Evolutionary conservation across 2,888 invertebrate genomes (phyloP).

Genomic region (Eledona agricola): DNA sequence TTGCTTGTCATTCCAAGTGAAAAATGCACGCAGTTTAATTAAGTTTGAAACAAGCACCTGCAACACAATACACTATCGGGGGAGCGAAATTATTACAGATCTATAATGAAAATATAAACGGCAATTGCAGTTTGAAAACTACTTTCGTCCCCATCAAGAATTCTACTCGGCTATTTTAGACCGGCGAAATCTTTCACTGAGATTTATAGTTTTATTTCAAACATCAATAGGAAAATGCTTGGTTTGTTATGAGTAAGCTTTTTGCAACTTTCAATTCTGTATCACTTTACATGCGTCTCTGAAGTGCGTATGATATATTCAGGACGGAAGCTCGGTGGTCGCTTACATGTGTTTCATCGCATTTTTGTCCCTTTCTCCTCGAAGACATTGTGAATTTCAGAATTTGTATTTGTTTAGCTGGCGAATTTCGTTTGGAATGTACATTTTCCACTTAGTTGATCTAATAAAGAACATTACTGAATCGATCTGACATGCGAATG

Average conservation of each 20-base stretch:
- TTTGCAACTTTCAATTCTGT: slow-evolving; percentile 35
- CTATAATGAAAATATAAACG: slow-evolving; percentile 39
- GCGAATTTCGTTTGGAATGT: slow-evolving; percentile 42
- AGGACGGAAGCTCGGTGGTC: slow-evolving; percentile 21
- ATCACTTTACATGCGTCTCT: slow-evolving; percentile 34
- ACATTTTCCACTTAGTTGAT: slow-evolving; percentile 41
- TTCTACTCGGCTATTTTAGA: slow-evolving; percentile 55
- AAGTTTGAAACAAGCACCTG: slow-evolving; percentile 40
- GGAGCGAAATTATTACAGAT: slow-evolving; percentile 34
- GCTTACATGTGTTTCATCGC: slow-evolving; percentile 27
- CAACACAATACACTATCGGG: slow-evolving; percentile 38
- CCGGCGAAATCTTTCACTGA: slow-evolving; percentile 50
- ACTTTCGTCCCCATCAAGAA: slow-evolving; percentile 53
- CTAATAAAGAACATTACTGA: slow-evolving; percentile 46
- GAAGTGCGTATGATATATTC: slow-evolving; percentile 33
- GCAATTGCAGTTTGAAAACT: slow-evolving; percentile 33
- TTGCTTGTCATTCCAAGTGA: slow-evolving; percentile 42
- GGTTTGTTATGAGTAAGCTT: slow-evolving; percentile 46
- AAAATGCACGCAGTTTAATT: slow-evolving; percentile 42
- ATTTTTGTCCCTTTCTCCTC: slow-evolving; percentile 37
- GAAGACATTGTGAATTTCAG: slow-evolving; percentile 33
- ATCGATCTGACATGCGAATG: slow-evolving; percentile 46
- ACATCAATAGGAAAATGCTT: slow-evolving; percentile 54
- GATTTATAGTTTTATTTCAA: slow-evolving; percentile 57
- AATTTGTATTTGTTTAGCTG: slow-evolving; percentile 44